Percentiles rank a stretch among this genome's conserved stretches.
Conservation (phyloP, 1,140 invertebrate species). For the Lordiphosa clarofinis region DNA sequence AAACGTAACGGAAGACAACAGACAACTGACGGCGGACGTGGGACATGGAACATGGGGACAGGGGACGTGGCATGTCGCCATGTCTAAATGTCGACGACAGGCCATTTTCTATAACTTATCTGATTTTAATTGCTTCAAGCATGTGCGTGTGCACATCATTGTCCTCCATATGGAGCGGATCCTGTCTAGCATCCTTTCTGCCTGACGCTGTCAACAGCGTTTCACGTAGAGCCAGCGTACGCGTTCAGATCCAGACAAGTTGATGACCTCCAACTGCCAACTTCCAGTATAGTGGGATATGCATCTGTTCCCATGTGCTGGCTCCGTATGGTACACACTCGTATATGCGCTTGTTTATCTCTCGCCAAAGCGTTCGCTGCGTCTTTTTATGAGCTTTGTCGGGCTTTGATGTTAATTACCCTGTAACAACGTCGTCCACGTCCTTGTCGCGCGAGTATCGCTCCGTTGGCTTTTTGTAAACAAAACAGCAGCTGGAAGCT, state of each 20-base stretch:
- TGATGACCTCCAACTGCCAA: constrained; percentile 49
- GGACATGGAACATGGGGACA: not conserved
- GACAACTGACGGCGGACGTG: constrained; percentile 18
- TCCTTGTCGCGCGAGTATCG: constrained; percentile 19
- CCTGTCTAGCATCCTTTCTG: constrained; percentile 46
- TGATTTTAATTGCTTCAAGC: constrained; percentile 76
- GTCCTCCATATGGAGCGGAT: constrained; percentile 24
- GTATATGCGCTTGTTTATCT: constrained; percentile 64
- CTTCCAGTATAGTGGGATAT: not conserved
- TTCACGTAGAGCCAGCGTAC: constrained; percentile 53
- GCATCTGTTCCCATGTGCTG: constrained; percentile 7
- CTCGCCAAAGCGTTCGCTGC: constrained; percentile 46
- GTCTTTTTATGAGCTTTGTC: constrained; percentile 77
- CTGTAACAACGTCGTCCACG: constrained; percentile 66
- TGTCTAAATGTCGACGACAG: constrained; percentile 75
- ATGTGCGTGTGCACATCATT: constrained; percentile 67
- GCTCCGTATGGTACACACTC: constrained; percentile 3
- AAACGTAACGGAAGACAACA: constrained; percentile 68
- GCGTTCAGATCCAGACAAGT: constrained; percentile 56
- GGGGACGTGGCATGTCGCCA: constrained; percentile 20
- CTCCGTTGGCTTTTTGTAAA: constrained; percentile 45
- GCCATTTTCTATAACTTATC: constrained; percentile 77
- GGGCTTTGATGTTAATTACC: constrained; percentile 79
- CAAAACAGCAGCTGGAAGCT: constrained; percentile 53
- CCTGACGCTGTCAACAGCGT: constrained; percentile 65